These are phyloP conservation scores for Geopemphigus sp. DNA, from an alignment of 1,140 invertebrate species.

Conservation along the genomic window DNA sequence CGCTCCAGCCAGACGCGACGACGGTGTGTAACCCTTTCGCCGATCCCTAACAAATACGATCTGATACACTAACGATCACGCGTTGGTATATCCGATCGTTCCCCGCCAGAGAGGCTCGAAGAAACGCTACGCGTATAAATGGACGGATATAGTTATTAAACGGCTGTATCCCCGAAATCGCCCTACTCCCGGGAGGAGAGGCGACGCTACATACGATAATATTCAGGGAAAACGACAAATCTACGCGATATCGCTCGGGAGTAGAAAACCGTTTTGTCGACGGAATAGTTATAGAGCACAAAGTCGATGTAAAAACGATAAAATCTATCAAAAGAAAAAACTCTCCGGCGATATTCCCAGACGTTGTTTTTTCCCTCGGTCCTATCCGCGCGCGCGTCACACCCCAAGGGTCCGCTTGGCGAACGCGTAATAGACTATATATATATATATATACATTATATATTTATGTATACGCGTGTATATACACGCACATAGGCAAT, in stretches of 20 bases:
- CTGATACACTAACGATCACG: no score
- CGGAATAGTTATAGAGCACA: slow-evolving; percentile 6
- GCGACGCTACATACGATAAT: neutral
- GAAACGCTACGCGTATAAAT: no score
- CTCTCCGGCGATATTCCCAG: slow-evolving; percentile 23
- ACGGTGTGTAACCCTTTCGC: no score
- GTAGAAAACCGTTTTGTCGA: slow-evolving; percentile 38
- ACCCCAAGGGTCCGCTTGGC: slow-evolving; percentile 38
- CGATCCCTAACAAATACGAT: no score
- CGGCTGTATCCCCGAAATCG: neutral
- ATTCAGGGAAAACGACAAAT: slow-evolving; percentile 19
- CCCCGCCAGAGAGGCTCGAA: no score
- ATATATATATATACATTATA: neutral
- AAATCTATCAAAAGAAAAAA: slow-evolving; percentile 41
- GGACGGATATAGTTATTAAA: no score
- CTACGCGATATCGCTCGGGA: neutral
- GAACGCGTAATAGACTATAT: slow-evolving; percentile 36
- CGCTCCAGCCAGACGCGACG: no score
- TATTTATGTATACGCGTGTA: neutral
- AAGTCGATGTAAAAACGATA: slow-evolving; percentile 45
- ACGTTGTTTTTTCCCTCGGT: neutral
- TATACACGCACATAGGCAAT: slow-evolving; percentile 10
- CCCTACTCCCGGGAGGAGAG: neutral
- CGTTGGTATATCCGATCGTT: no score
- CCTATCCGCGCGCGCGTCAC: neutral